phyloP scores from a whole-genome alignment of 2,797 vertebrate species.

The Thaleichthys pacificus region DNA sequence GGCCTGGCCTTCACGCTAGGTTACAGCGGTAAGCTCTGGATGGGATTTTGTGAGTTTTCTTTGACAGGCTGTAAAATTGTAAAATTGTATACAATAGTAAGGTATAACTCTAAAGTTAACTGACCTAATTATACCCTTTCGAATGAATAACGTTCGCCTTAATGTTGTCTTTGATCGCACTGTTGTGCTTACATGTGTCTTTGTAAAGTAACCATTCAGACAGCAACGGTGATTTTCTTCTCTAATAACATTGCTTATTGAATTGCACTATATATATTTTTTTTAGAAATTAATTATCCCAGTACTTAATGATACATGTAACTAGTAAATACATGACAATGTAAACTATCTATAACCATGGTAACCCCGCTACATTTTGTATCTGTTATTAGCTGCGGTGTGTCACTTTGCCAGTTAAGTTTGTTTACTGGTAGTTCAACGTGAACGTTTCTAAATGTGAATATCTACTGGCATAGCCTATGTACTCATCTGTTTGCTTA shows the following conservation, averaged over 20 bases:
- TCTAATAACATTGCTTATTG: constrained; percentile 30
- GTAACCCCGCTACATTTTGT: constrained; percentile 6
- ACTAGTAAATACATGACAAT: constrained; percentile 3
- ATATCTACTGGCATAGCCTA: neutral
- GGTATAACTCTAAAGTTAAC: neutral
- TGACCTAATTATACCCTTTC: constrained; percentile 3
- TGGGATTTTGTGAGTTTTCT: constrained; percentile 70
- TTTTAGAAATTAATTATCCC: neutral
- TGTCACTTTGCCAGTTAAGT: constrained; percentile 44
- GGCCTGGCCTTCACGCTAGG: constrained; percentile 69
- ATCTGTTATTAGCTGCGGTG: constrained; percentile 24
- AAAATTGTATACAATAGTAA: constrained; percentile 9
- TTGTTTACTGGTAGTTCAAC: constrained; percentile 28
- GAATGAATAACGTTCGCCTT: constrained; percentile 5
- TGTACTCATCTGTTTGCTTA: neutral
- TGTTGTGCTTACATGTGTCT: constrained; percentile 23
- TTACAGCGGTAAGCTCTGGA: constrained; percentile 68
- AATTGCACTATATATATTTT: constrained; percentile 28
- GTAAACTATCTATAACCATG: constrained; percentile 10
- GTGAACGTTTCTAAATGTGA: constrained; percentile 16
- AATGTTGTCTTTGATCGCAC: neutral
- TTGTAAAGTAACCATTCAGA: constrained; percentile 67
- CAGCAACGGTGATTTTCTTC: constrained; percentile 74
- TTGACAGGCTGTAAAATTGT: constrained; percentile 47
- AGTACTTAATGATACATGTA: neutral